Evolutionary conservation across 1,140 invertebrate genomes (phyloP), one percentile per base, ranked within the genome.

Genomic region (Eufriesea mexicana): DNA sequence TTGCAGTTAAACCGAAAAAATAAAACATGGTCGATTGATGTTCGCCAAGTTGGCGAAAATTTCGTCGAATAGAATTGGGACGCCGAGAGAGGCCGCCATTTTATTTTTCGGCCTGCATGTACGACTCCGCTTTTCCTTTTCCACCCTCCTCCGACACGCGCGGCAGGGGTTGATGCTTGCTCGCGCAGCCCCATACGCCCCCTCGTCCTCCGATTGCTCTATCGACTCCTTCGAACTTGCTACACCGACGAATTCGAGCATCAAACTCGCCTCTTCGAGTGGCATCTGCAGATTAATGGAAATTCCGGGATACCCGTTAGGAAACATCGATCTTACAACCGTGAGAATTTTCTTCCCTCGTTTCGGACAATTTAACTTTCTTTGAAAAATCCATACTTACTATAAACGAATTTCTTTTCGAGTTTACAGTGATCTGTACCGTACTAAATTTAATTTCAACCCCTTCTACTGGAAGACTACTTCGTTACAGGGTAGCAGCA

Each of bases 41-140:
- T 5, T 54, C 5, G 25, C 2, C 0, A 55, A 55, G 20, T 55
- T 55, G 8, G 20, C 2, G 20, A 12, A 10, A 42, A 20, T 64
- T 64, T 20, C 0, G 16, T 20, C 20, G 64, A 6, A 8, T 14
- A 10, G 25, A 18, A 28, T 28, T 61, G 14, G 55, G 45, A 66
- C 7, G 35, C 28, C 12, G 45, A 10, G 6, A 16, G 16, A 62
- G 0, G 49, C 45, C 82, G 85, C 85, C 85, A 86, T 86, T 86
- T 86, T 86, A 84, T 84, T 81, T 86, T 64, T 67, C 61, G 18
- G 55, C 18, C 9, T 25, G 2, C 28, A 64, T n/a, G 61, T 18
- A 55, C 59, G 18, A 16, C 42, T 62, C 10, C 12, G 72, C 18
- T 78, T 78, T 83, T 83, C 81, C 66, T 83, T 62, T 78, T 55